Conservation (phyloP, 2,113 vertebrate genomes). For the Lycocorax pyrrhopterus region DNA sequence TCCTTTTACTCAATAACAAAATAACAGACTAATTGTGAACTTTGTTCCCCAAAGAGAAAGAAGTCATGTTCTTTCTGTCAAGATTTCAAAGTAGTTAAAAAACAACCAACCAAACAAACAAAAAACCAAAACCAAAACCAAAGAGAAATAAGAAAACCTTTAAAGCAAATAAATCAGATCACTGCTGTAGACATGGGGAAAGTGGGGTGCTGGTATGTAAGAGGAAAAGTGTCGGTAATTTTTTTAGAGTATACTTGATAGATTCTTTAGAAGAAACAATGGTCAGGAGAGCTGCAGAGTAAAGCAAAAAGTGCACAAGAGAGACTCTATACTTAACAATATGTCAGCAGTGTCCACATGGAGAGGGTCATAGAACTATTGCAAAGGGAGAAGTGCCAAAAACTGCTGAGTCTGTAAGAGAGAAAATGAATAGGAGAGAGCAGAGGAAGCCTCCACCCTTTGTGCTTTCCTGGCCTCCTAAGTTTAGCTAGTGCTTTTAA, state of each 20-base stretch:
- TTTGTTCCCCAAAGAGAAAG: background rate
- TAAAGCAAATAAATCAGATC: background rate
- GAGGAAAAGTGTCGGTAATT: background rate
- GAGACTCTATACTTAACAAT: background rate
- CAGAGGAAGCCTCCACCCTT: background rate
- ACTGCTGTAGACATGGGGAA: background rate
- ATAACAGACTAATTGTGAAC: background rate
- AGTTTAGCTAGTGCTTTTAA: background rate
- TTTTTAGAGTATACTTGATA: background rate
- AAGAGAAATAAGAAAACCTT: background rate
- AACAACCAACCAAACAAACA: background rate
- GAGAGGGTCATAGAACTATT: background rate
- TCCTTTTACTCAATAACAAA: background rate
- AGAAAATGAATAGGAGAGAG: background rate
- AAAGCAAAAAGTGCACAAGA: background rate
- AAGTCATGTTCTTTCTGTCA: accelerated
- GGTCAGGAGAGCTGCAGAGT: background rate
- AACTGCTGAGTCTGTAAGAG: background rate
- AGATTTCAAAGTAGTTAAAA: background rate
- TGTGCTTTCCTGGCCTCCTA: background rate
- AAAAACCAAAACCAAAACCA: background rate
- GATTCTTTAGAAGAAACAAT: background rate
- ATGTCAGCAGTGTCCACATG: background rate
- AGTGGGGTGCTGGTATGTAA: background rate
- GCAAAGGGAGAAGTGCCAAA: background rate